phyloP scores from a whole-genome alignment of 2,113 vertebrate genomes.

The Bos taurus region DNA sequence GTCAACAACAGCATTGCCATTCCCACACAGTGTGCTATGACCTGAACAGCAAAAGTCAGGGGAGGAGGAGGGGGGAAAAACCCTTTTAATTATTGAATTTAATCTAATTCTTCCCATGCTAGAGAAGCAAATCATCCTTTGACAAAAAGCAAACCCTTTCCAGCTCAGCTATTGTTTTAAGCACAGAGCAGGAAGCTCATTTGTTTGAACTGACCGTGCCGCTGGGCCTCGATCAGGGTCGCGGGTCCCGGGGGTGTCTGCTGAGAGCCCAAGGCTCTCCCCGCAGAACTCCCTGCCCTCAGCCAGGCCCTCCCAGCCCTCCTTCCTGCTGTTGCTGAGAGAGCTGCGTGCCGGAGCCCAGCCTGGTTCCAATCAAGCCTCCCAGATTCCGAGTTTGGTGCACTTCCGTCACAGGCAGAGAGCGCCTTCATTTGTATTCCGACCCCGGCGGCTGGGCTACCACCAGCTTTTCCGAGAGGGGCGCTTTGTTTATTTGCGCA shows the following conservation, averaged over 20 bases:
- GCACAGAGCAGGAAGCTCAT: neutral
- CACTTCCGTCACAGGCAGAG: conserved; percentile 20
- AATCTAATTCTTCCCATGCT: conserved; percentile 52
- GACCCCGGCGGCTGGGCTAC: neutral
- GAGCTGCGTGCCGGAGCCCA: neutral
- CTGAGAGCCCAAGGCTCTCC: neutral
- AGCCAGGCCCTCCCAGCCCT: neutral
- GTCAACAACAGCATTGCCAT: conserved; percentile 41
- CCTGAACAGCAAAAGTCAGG: conserved; percentile 47
- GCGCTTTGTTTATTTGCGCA: conserved; percentile 51
- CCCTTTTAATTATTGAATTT: conserved; percentile 50
- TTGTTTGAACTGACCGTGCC: neutral
- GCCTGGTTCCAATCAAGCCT: neutral
- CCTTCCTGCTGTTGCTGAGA: neutral
- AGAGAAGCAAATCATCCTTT: conserved; percentile 14
- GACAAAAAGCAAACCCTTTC: conserved; percentile 42
- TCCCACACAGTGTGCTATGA: conserved; percentile 29
- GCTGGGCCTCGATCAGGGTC: neutral
- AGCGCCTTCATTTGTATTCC: conserved; percentile 59
- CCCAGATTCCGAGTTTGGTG: neutral
- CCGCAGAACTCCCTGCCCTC: neutral
- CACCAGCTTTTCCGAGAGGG: neutral
- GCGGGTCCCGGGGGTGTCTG: neutral
- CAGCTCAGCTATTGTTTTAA: conserved; percentile 54
- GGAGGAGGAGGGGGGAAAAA: neutral